These are phyloP conservation scores for Cichladusa arquata DNA, from an alignment of 2,113 vertebrate genomes.

Conservation along the genomic window DNA sequence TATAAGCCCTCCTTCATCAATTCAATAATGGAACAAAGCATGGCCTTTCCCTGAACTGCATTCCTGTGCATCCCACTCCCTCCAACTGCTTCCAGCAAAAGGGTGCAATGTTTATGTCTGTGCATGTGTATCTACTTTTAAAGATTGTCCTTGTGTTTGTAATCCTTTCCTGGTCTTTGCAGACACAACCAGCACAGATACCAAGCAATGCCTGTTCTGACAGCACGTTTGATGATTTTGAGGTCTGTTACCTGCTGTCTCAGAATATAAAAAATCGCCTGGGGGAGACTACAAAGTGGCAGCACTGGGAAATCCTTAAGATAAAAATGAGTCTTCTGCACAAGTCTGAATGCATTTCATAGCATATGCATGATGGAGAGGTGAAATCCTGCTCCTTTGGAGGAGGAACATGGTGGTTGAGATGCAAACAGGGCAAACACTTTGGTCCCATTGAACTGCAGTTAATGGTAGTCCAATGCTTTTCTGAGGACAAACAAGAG, in stretches of 20 bases:
- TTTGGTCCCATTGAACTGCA: background rate
- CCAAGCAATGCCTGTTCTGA: background rate
- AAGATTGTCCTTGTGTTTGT: background rate
- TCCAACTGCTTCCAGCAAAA: background rate
- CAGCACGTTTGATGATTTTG: background rate
- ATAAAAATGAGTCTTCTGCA: background rate
- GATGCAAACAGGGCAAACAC: background rate
- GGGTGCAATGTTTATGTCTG: background rate
- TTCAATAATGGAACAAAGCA: background rate
- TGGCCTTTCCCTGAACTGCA: background rate
- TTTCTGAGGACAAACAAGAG: background rate
- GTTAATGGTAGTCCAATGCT: background rate
- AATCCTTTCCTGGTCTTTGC: background rate
- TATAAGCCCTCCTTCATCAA: background rate
- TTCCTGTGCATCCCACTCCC: background rate
- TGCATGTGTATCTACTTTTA: accelerated
- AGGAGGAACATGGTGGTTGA: accelerated
- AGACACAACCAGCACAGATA: background rate
- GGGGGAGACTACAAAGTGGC: background rate
- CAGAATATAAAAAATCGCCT: background rate
- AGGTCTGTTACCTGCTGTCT: background rate
- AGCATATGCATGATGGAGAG: accelerated
- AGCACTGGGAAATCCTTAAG: background rate
- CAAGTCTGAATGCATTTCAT: background rate
- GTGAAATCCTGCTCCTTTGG: background rate